Evolutionary conservation across 2,888 invertebrate species (phyloP).

Genomic region (Lissonota sp.): DNA sequence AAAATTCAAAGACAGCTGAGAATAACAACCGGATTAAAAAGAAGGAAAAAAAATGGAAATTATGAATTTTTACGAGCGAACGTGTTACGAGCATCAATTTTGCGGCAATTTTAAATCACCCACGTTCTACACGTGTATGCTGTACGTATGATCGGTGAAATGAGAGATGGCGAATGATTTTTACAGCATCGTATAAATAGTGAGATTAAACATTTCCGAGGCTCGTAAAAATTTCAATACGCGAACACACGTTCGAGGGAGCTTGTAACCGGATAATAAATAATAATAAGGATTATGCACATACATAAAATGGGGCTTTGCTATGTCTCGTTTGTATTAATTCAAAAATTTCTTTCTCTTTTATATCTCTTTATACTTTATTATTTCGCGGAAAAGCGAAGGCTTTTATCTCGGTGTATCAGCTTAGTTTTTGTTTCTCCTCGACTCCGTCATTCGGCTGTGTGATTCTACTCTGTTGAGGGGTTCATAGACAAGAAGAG

Average conservation of each 20-base stretch:
- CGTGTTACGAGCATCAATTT: neutral
- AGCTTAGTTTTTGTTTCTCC: constrained; percentile 14
- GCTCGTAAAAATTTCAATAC: constrained; percentile 32
- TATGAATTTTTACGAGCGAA: neutral
- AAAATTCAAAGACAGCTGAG: no score
- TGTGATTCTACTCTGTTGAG: constrained; percentile 13
- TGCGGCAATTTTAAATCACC: neutral
- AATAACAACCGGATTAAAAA: no score
- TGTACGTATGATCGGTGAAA: neutral
- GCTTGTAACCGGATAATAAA: constrained; percentile 29
- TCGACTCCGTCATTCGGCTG: constrained; percentile 29
- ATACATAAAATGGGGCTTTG: neutral
- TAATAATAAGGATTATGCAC: constrained; percentile 6
- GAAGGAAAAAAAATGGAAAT: no score
- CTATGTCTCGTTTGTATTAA: neutral
- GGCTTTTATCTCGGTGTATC: neutral
- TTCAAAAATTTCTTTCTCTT: neutral
- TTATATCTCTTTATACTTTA: neutral
- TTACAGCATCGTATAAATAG: constrained; percentile 19
- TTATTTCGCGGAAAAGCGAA: neutral
- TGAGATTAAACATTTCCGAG: constrained; percentile 15
- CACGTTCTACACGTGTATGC: neutral
- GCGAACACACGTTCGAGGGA: neutral
- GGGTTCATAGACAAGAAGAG: neutral
- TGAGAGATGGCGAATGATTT: constrained; percentile 16